Evolutionary conservation across 2,113 vertebrate genomes (phyloP).

Genomic region (Hippotragus niger): DNA sequence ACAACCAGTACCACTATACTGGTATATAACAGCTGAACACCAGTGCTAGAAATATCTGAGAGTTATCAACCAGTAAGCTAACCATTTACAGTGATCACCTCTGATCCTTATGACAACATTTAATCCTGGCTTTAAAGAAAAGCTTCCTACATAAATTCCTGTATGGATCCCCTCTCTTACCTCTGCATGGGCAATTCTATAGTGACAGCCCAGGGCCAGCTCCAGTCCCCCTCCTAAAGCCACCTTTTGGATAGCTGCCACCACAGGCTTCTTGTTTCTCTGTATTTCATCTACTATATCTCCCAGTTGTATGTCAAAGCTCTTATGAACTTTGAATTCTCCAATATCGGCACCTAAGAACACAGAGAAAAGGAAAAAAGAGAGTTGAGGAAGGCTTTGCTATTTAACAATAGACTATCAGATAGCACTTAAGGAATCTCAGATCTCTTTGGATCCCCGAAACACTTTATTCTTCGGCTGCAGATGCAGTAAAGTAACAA

Average conservation of each 20-base stretch:
- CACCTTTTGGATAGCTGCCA: constrained; percentile 91
- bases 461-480: not conserved
- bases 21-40: not conserved
- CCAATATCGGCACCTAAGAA: constrained; percentile 89
- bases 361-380: constrained; percentile 27
- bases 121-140: not conserved
- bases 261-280: constrained; percentile 86
- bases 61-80: not conserved
- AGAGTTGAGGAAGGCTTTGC: not conserved
- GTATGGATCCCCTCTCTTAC: constrained; percentile 67
- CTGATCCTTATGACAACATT: not conserved
- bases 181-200: constrained; percentile 88
- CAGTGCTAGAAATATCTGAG: not conserved
- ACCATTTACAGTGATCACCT: not conserved
- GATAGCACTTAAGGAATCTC: not conserved
- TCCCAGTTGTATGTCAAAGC: constrained; percentile 44
- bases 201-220: constrained; percentile 93
- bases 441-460: not conserved
- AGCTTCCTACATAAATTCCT: not conserved
- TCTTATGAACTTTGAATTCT: constrained; percentile 67
- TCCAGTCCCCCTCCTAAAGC: constrained; percentile 94
- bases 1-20: not conserved
- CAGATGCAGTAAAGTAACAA: not conserved
- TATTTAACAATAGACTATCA: not conserved
- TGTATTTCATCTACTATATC: constrained; percentile 85